These are phyloP conservation scores for Epiblema foenella DNA, from an alignment of 2,888 invertebrate genomes.

Conservation along the genomic window DNA sequence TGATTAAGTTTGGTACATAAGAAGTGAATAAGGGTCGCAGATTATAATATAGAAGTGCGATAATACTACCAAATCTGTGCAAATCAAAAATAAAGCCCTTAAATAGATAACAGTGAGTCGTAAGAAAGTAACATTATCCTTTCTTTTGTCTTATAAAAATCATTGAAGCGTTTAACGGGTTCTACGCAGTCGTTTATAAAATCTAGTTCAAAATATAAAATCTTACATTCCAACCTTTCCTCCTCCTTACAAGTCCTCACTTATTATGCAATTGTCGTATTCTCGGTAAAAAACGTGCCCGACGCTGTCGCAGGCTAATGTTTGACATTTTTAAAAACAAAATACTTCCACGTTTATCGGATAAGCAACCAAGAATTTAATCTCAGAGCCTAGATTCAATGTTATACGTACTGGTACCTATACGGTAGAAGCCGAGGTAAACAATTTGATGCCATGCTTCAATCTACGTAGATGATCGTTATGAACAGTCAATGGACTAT, in stretches of 20 bases:
- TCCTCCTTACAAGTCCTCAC: not conserved
- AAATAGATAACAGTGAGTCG: too few species aligned
- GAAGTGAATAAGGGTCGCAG: too few species aligned
- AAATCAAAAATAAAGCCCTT: too few species aligned
- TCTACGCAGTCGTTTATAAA: too few species aligned
- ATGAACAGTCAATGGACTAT: slow-evolving; percentile 72
- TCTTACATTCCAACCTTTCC: too few species aligned
- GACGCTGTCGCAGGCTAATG: slow-evolving; percentile 8
- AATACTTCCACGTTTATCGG: slow-evolving; percentile 10
- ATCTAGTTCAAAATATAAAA: too few species aligned
- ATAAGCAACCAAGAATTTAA: slow-evolving; percentile 25
- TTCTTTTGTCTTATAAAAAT: too few species aligned
- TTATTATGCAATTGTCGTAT: slow-evolving; percentile 28
- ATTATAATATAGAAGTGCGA: too few species aligned
- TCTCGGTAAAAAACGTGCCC: slow-evolving; percentile 15
- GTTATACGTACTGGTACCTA: slow-evolving; percentile 6
- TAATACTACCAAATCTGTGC: too few species aligned
- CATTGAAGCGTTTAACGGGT: too few species aligned
- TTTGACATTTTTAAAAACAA: not conserved
- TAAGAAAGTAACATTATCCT: too few species aligned
- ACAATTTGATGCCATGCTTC: slow-evolving; percentile 55
- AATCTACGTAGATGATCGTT: slow-evolving; percentile 61
- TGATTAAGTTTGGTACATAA: too few species aligned
- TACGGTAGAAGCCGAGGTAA: slow-evolving; percentile 20
- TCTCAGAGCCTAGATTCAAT: slow-evolving; percentile 7